A percentile compares a stretch with the other conserved stretches of the same genome.
phyloP scores from a whole-genome alignment of 2,888 invertebrate genomes.

The Timandra comae region DNA sequence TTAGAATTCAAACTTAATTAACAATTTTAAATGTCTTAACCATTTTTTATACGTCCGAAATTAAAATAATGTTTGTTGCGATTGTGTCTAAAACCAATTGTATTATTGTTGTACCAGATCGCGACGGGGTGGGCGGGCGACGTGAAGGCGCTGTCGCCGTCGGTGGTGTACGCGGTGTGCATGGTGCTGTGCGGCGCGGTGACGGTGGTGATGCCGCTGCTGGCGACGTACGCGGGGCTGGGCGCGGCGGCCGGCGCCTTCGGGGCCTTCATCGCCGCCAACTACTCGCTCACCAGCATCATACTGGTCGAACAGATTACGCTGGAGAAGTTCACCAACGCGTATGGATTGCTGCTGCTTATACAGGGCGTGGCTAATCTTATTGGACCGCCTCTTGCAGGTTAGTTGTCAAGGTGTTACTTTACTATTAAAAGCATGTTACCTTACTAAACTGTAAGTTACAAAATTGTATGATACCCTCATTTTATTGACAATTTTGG shows the following conservation, averaged over 20 bases:
- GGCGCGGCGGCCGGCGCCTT: conserved; percentile 85
- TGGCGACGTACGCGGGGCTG: conserved; percentile 73
- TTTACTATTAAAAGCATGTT: too few species aligned
- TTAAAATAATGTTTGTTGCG: too few species aligned
- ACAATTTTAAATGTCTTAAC: too few species aligned
- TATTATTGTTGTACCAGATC: conserved; percentile 82
- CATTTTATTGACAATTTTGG: too few species aligned
- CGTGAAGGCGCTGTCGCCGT: conserved; percentile 84
- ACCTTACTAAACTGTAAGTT: too few species aligned
- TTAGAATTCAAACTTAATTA: too few species aligned
- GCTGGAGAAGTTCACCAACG: conserved; percentile 93
- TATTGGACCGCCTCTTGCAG: conserved; percentile 92
- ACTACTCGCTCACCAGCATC: conserved; percentile 93
- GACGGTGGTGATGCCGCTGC: conserved; percentile 81
- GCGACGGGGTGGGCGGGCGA: conserved; percentile 93
- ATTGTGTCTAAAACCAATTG: too few species aligned
- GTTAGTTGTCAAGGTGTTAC: too few species aligned
- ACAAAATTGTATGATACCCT: too few species aligned
- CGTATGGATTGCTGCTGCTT: conserved; percentile 90
- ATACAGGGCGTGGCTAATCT: conserved; percentile 94
- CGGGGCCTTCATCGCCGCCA: conserved; percentile 93
- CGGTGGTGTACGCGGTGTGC: conserved; percentile 87
- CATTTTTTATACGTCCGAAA: too few species aligned
- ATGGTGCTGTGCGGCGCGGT: conserved; percentile 84
- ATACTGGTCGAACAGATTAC: conserved; percentile 93